Evolutionary conservation across 2,888 invertebrate species (phyloP).

Genomic region (Cyclophora albipunctata): DNA sequence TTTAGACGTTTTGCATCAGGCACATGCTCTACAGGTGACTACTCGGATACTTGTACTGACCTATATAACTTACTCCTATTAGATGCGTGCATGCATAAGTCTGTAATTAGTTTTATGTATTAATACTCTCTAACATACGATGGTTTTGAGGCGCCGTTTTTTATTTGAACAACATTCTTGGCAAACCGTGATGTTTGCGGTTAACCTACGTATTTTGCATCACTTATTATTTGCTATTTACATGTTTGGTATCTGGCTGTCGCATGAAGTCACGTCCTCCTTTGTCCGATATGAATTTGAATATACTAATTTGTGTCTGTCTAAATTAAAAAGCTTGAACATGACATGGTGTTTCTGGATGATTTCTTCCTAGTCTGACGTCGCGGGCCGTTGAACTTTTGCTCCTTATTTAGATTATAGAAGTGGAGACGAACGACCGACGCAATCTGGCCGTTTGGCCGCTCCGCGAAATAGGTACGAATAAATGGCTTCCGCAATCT

Average conservation of each 20-base stretch:
- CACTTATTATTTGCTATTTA: no score
- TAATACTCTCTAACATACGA: neutral
- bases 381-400: constrained; percentile 69
- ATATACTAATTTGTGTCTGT: no score
- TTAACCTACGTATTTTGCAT: no score
- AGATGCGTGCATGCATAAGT: constrained; percentile 8
- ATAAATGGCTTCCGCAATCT: constrained; percentile 61
- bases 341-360: constrained; percentile 40
- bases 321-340: neutral
- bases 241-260: no score
- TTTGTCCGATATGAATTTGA: no score
- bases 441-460: constrained; percentile 47
- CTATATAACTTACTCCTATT: constrained; percentile 33
- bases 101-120: neutral
- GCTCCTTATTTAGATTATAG: constrained; percentile 75
- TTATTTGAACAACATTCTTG: no score
- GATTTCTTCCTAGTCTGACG: constrained; percentile 51
- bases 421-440: constrained; percentile 63
- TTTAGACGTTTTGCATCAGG: constrained; percentile 12
- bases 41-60: constrained; percentile 38
- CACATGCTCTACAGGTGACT: constrained; percentile 33
- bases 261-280: no score
- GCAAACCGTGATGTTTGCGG: no score
- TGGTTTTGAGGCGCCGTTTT: no score
- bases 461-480: constrained; percentile 57